Conservation (phyloP, 2,888 invertebrate species). For the Chrysotoxum bicinctum region DNA sequence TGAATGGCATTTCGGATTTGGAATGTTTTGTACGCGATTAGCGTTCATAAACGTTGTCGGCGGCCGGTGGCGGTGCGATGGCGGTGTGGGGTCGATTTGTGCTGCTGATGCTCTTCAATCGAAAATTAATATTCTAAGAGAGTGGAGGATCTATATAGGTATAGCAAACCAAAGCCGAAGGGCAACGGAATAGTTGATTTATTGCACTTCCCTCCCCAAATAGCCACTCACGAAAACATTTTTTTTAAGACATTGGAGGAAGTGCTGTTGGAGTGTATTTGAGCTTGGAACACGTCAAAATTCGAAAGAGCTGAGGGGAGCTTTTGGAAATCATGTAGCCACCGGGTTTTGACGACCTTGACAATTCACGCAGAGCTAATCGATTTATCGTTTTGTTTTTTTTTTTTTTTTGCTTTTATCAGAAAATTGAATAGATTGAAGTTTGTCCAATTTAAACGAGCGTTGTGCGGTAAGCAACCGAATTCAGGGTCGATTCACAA, state of each 20-base stretch:
- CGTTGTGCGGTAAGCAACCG: not conserved
- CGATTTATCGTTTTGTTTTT: constrained; percentile 21
- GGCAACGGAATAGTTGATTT: constrained; percentile 59
- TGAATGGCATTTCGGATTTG: constrained; percentile 30
- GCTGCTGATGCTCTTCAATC: constrained; percentile 42
- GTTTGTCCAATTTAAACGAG: constrained; percentile 31
- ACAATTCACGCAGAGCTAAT: constrained; percentile 41
- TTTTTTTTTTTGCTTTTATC: not conserved
- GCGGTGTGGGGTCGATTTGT: constrained; percentile 21
- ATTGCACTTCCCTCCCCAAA: constrained; percentile 40
- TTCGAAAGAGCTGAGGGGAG: not conserved
- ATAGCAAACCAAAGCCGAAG: constrained; percentile 36
- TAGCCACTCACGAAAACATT: constrained; percentile 26
- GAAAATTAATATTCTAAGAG: constrained; percentile 64
- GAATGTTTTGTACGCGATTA: constrained; percentile 50
- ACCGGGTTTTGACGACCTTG: constrained; percentile 52
- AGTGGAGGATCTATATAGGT: constrained; percentile 36
- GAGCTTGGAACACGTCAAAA: constrained; percentile 12
- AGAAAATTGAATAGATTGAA: constrained; percentile 27
- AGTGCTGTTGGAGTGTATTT: constrained; percentile 30
- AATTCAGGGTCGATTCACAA: constrained; percentile 49
- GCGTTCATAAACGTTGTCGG: constrained; percentile 1
- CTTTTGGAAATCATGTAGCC: constrained; percentile 24
- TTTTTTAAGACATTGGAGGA: constrained; percentile 22
- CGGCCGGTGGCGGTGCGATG: not conserved